phyloP scores from a whole-genome alignment of 2,888 invertebrate genomes.

The Strigamia crassipes region DNA sequence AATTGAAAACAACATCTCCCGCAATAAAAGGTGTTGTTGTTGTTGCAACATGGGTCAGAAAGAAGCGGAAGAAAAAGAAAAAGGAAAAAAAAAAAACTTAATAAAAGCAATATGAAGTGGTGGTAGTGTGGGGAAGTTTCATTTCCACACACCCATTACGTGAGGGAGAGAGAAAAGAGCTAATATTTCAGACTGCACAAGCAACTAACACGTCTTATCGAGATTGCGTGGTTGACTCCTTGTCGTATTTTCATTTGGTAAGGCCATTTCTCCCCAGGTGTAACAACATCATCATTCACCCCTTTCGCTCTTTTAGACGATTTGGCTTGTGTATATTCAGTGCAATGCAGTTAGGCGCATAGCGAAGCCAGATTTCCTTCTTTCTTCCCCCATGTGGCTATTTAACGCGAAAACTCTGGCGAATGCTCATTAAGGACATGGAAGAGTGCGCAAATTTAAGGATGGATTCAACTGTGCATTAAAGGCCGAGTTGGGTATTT shows the following conservation, averaged over 20 bases:
- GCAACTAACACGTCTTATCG: conserved; percentile 42
- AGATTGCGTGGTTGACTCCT: conserved; percentile 42
- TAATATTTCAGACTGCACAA: conserved; percentile 42
- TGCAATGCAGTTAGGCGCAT: conserved; percentile 40
- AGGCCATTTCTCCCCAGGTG: conserved; percentile 38
- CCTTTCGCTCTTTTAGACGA: conserved; percentile 24
- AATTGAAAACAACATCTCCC: conserved; percentile 22
- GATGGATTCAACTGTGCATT: conserved; percentile 35
- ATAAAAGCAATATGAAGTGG: conserved; percentile 35
- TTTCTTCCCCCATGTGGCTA: conserved; percentile 36
- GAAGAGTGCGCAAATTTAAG: conserved; percentile 32
- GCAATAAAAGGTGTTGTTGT: conserved; percentile 36
- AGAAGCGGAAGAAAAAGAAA: background rate
- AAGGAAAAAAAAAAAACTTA: conserved; percentile 10
- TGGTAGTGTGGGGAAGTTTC: conserved; percentile 36
- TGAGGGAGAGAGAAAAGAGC: conserved; percentile 37
- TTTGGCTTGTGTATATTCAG: conserved; percentile 36
- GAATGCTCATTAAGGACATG: conserved; percentile 38
- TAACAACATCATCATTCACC: conserved; percentile 42
- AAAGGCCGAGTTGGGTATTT: conserved; percentile 38
- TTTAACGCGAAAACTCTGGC: conserved; percentile 36
- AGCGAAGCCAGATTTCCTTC: conserved; percentile 32
- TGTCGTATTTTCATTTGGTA: conserved; percentile 40
- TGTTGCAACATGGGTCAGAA: conserved; percentile 31
- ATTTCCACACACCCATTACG: conserved; percentile 32